phyloP scores from a whole-genome alignment of 2,888 invertebrate genomes.

The Himalopsyche kuldschensis region DNA sequence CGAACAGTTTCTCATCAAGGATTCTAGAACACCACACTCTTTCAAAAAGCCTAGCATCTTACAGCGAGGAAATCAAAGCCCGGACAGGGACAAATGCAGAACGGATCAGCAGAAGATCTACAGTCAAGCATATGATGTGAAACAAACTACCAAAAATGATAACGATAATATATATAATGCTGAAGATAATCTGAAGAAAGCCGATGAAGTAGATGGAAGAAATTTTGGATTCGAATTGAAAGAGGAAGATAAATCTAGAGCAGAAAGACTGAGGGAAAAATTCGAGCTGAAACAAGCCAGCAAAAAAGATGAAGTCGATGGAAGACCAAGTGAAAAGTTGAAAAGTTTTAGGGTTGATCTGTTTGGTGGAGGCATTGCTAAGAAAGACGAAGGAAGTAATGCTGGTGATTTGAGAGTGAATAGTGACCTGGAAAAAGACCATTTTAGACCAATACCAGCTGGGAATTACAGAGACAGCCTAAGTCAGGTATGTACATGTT shows the following conservation, averaged over 20 bases:
- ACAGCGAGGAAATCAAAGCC: neutral
- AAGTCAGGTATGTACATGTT: slow-evolving; percentile 59
- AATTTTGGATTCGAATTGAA: slow-evolving; percentile 11
- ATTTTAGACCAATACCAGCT: slow-evolving; percentile 49
- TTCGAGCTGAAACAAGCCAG: slow-evolving; percentile 28
- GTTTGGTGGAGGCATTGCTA: neutral
- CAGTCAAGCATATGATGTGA: neutral
- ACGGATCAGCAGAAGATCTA: neutral
- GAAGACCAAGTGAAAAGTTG: slow-evolving; percentile 16
- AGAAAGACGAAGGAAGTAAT: slow-evolving; percentile 11
- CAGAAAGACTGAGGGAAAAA: slow-evolving; percentile 28
- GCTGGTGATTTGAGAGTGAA: slow-evolving; percentile 11
- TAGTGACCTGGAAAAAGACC: slow-evolving; percentile 1
- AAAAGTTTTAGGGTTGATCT: slow-evolving; percentile 5
- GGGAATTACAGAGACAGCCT: slow-evolving; percentile 57
- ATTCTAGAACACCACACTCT: slow-evolving; percentile 52
- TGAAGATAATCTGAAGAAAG: neutral
- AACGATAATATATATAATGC: neutral
- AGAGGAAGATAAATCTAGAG: slow-evolving; percentile 40
- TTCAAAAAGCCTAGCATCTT: slow-evolving; percentile 42
- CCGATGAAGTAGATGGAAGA: neutral
- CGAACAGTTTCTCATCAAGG: slow-evolving; percentile 52
- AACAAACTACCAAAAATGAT: neutral
- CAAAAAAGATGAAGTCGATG: slow-evolving; percentile 25
- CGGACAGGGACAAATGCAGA: neutral